Conservation (phyloP, 2,888 invertebrate species). For the Trachelus stipa region DNA sequence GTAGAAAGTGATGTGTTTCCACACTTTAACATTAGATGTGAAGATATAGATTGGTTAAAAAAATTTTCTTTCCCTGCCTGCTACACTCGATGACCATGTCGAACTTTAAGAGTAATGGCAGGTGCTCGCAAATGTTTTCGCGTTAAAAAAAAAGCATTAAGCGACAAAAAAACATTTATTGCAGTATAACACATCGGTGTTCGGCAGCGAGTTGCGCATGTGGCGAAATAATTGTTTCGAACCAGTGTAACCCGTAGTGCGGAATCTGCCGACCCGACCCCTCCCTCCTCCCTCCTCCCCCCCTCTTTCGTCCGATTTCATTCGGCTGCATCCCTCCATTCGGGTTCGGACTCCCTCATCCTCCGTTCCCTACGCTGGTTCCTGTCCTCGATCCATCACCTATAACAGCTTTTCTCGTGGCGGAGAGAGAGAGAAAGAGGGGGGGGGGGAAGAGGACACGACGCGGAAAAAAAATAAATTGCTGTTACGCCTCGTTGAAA, state of each 20-base stretch:
- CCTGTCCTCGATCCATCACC: slow-evolving; percentile 9
- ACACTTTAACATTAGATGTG: too few relatives aligned
- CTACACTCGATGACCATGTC: neutral
- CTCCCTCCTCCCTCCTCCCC: too few relatives aligned
- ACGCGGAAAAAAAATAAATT: slow-evolving; percentile 35
- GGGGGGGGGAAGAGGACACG: too few relatives aligned
- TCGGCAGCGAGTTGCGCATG: slow-evolving; percentile 10
- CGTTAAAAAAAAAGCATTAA: neutral
- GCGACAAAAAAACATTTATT: neutral
- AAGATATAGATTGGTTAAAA: neutral
- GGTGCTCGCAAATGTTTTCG: neutral
- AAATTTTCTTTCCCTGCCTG: neutral
- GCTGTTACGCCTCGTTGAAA: slow-evolving; percentile 41
- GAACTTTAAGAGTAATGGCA: neutral
- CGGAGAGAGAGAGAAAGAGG: slow-evolving; percentile 13
- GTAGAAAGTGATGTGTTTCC: too few relatives aligned
- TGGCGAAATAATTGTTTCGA: slow-evolving; percentile 38
- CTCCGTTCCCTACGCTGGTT: neutral
- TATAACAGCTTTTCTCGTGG: slow-evolving; percentile 9
- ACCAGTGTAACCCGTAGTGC: slow-evolving; percentile 9
- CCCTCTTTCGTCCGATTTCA: neutral
- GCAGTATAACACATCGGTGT: neutral
- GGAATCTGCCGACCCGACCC: neutral
- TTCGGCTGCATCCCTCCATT: neutral
- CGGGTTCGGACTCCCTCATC: neutral